Base-by-base conservation (phyloP, 2,888 invertebrate species). In the Bombyx huttoni region DNA sequence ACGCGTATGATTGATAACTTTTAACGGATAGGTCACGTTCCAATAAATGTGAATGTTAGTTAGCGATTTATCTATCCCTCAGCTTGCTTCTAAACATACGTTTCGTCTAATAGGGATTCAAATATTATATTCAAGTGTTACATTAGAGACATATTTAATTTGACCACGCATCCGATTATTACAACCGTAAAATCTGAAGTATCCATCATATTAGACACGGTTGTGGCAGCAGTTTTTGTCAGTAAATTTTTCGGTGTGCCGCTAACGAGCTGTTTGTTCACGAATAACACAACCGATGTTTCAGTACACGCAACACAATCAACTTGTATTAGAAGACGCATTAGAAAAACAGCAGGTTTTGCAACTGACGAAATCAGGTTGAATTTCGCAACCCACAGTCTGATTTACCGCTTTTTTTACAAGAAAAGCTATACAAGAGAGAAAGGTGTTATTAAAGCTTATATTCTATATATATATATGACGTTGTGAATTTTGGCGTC, bases 301-400 rank as follows among this genome's bases (percentile, higher is more conserved):
- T 46, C 34, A 49, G 49, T 49, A 49, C 52, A 52, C 52, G 52
- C 49, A 49, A 49, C 34, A 13, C 40, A 49, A 35, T 40, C 40
- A 40, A 40, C 8, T 40, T 40, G 12, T 40, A 12, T 24, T 10
- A 40, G 40, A 40, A 40, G 40, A 40, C 40, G 40, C 12, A 12
- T 40, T 40, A 10, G 40, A 40, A 40, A 40, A 40, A 40, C 12
- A 40, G 8, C 8, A 8, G 12, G 40, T 40, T 40, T 40, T 40
- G 40, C 8, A 40, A 40, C 12, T 6, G 40, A 40, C 9, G 8
- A 12, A 40, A 40, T 40, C 3, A 40, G 40, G 40, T 40, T 40
- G 40, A 40, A 10, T 40, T 40, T 40, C 40, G 40, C 40, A 40
- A 40, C 12, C 6, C 24, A 24, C 3, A 24, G 24, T 40, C 40